Base-by-base conservation (phyloP, 2,888 invertebrate species). In the Dilophus febrilis region DNA sequence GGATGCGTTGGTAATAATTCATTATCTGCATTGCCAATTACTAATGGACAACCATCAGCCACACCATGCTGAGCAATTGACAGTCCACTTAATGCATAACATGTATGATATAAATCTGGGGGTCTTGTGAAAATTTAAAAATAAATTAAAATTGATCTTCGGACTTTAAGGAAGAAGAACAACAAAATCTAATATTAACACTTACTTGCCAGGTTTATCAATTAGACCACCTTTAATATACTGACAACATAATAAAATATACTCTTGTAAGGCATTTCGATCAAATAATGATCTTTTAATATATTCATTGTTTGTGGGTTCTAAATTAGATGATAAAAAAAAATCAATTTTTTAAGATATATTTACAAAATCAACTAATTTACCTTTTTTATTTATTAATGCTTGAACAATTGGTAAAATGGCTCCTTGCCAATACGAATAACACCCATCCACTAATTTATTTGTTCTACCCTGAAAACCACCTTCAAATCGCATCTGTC, bases 351-450 rank as follows among this genome's bases (percentile, higher is more conserved):
- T 12, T 30, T 19, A 14, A 28, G 7, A 3, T 11, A 28, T 12
- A 16, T 17, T 2, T 12, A 26, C 13, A 13, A 26, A 18, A 33
- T 29, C 33, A 14, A 30, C 17, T 37, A 18, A n/a, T 16, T 11
- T 51, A 55, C 62, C 64, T 47, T 64, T 68, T 57, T 71, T 62
- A 13, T 63, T 57, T 38, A 86, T 64, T 46, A 85, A 68, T 43
- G 76, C 74, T 58, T 90, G 84, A 33, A 94, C 70, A 34, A 95
- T 71, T 16, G 91, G 87, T 57, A 95, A 84, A 34, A 81, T 74
- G 37, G 86, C 94, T 22, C 92, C 94, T 64, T 92, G 92, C 98
- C 98, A 99, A 66, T 95, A 99, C 1, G 94, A 94, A 59, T 98
- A 98, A 61, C 98, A 98, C 3, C 88, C 88, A 68, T 98, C 98